A percentile compares a stretch with the other conserved stretches of the same genome.
phyloP scores from a whole-genome alignment of 2,888 invertebrate genomes.

The Pheosia gnoma region DNA sequence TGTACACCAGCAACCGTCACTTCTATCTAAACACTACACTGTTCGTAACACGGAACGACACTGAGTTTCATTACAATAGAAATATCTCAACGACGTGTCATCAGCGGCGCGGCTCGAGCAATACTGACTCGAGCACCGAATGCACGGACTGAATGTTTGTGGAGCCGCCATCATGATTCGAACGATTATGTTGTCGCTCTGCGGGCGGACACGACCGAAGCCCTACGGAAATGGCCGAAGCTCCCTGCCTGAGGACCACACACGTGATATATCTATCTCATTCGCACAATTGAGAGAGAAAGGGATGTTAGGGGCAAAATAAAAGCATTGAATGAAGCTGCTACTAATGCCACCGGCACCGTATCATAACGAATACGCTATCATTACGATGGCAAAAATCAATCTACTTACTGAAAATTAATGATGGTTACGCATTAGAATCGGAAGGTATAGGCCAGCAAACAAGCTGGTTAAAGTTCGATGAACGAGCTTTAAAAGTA shows the following conservation, averaged over 20 bases:
- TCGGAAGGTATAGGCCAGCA: not conserved
- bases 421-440: not conserved
- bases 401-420: constrained; percentile 19
- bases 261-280: constrained; percentile 69
- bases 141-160: constrained; percentile 78
- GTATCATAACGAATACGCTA: constrained; percentile 52
- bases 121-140: constrained; percentile 70
- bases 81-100: constrained; percentile 61
- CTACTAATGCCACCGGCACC: constrained; percentile 60
- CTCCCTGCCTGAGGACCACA: constrained; percentile 71
- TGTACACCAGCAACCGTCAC: constrained; percentile 79
- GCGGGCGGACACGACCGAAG: constrained; percentile 67
- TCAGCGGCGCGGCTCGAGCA: constrained; percentile 72
- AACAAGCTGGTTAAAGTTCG: not conserved
- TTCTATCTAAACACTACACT: constrained; percentile 72
- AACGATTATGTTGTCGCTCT: constrained; percentile 79
- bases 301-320: constrained; percentile 72
- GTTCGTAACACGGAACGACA: constrained; percentile 72
- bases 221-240: constrained; percentile 63
- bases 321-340: constrained; percentile 77
- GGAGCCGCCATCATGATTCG: constrained; percentile 82
- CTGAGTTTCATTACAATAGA: constrained; percentile 62
- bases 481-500: not conserved
- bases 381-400: constrained; percentile 41
- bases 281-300: constrained; percentile 60